Evolutionary conservation across 2,888 invertebrate species (phyloP), one percentile per base, ranked within the genome.

Genomic region (Pammene fasciana): DNA sequence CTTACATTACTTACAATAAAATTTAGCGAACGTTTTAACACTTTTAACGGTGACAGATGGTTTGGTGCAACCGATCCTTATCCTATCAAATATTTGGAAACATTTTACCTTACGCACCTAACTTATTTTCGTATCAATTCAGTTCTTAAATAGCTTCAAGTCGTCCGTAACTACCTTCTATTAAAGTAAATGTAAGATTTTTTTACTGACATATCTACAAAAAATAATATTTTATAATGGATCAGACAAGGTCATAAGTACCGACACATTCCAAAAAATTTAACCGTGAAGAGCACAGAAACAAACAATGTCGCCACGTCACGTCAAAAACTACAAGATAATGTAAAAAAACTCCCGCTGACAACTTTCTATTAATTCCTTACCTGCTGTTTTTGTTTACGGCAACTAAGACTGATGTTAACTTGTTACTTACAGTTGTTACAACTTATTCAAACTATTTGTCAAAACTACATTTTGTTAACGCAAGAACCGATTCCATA

Each of bases 351-450:
- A 56, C 38, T 52, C 41, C 50, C 48, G 38, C 66, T 26, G 16
- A 45, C 50, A 43, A 59, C n/a, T 43, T 43, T 59, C 57, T 66
- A 26, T 57, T 54, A 61, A 10, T 13, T 45, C 50, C 52, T 52
- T 67, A 67, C 66, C 66, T 67, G 66, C 66, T 36, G 66, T 67
- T 67, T 60, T 60, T 67, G 66, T 66, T 60, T 52, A 52, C 59
- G 34, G 59, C 14, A 16, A 26, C 45, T 41, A 67, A 26, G 66
- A 59, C 59, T 52, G 50, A 41, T 67, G 66, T 34, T 50, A 59
- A 43, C 43, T 67, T 52, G 66, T 67, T 46, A 45, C 59, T 38
- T 13, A 50, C 13, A 36, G 50, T 61, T 61, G 18, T 50, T 52
- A 60, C 59, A 36, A 16, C 66, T 67, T 67, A 52, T 59, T 60